These are phyloP conservation scores for Megamerina dolium DNA, from an alignment of 2,888 invertebrate species.

Conservation along the genomic window DNA sequence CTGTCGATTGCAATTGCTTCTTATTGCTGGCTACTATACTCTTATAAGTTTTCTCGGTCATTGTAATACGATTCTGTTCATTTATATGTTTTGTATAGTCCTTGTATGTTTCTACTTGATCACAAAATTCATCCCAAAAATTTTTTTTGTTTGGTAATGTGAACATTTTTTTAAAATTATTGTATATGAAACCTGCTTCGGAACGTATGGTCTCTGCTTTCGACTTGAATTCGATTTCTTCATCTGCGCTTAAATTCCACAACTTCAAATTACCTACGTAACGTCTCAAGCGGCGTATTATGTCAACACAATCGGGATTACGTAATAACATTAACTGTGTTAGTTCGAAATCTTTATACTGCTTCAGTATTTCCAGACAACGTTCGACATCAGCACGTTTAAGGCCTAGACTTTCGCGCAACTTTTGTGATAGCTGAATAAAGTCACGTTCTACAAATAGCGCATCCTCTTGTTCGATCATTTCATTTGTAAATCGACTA, in stretches of 20 bases:
- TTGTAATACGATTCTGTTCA: slow-evolving; percentile 36
- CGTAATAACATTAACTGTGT: slow-evolving; percentile 74
- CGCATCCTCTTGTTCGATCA: slow-evolving; percentile 41
- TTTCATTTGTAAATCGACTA: slow-evolving; percentile 38
- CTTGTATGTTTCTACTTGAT: slow-evolving; percentile 63
- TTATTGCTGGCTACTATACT: slow-evolving; percentile 27
- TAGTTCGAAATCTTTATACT: slow-evolving; percentile 49
- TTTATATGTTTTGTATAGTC: slow-evolving; percentile 58
- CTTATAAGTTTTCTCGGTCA: slow-evolving; percentile 37
- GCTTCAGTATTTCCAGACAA: slow-evolving; percentile 64
- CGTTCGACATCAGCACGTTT: slow-evolving; percentile 62
- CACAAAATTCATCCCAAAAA: slow-evolving; percentile 68
- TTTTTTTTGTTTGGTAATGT: slow-evolving; percentile 51
- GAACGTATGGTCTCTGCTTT: slow-evolving; percentile 66
- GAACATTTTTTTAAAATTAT: slow-evolving; percentile 55
- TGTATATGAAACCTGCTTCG: slow-evolving; percentile 57
- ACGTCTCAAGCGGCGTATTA: slow-evolving; percentile 66
- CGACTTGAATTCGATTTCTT: slow-evolving; percentile 58
- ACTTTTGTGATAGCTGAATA: slow-evolving; percentile 38
- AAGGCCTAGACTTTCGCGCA: slow-evolving; percentile 45
- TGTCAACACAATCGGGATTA: slow-evolving; percentile 72
- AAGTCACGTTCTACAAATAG: slow-evolving; percentile 42
- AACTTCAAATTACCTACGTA: slow-evolving; percentile 74
- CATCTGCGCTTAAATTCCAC: slow-evolving; percentile 63
- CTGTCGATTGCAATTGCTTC: no score